Conservation (phyloP, 2,113 vertebrate species). For the Thryonomys swinderianus region DNA sequence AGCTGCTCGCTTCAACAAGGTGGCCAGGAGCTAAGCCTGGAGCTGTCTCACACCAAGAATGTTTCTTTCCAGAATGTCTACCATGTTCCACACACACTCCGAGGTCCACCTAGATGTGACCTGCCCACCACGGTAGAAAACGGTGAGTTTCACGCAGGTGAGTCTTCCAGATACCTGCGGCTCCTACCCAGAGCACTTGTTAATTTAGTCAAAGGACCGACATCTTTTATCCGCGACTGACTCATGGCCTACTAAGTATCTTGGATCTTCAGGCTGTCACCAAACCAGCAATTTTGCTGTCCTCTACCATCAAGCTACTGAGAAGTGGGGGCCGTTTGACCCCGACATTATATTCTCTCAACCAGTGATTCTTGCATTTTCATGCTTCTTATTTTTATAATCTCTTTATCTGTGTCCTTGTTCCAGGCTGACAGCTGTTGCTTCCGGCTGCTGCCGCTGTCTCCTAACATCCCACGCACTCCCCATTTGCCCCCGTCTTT, state of each 20-base stretch:
- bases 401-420: not conserved
- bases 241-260: not conserved
- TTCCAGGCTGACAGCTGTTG: not conserved
- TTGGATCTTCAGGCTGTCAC: not conserved
- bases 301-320: fast-evolving
- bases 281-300: not conserved
- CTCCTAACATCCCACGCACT: not conserved
- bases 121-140: not conserved
- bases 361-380: not conserved
- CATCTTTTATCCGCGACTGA: not conserved
- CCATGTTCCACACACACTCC: not conserved
- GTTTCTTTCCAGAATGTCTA: not conserved
- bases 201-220: not conserved
- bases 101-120: not conserved
- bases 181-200: not conserved
- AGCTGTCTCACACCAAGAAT: not conserved
- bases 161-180: not conserved
- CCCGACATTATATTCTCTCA: not conserved
- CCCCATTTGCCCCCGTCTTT: not conserved
- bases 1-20: not conserved
- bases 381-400: not conserved
- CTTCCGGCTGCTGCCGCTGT: not conserved
- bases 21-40: not conserved
- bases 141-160: fast-evolving
- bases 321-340: not conserved